Evolutionary conservation across 2,113 vertebrate genomes (phyloP), one percentile per base, ranked within the genome.

Genomic region (Phrynocephalus versicolor): DNA sequence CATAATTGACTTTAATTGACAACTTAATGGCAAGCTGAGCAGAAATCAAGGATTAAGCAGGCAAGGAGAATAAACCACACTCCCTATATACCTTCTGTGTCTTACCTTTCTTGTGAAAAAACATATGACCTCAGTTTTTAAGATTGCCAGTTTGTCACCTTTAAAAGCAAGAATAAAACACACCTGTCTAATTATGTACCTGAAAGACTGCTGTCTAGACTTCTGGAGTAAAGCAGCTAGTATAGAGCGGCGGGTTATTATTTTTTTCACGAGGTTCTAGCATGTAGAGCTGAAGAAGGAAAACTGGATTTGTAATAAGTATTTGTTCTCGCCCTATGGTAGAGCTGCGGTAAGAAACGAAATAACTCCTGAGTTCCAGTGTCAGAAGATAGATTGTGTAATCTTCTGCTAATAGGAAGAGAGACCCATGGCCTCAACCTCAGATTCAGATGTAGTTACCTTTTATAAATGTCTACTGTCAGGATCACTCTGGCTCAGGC

Each of bases 161-260:
- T 78, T 64, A 89, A 41, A 51, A 64, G 35, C 23, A 84, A 72
- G 30, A 84, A 18, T 58, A 82, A 87, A 88, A 77, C 41, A 78
- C 16, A 35, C 45, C 82, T 55, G 71, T 83, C 88, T 85, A 92
- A 87, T n/a, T 85, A 89, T 92, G 93, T 92, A 89, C 14, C 58
- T 69, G 57, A 88, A 51, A 85, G 85, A 78, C 71, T 82, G n/a
- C 15, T 76, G 86, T 55, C 60, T 79, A 72, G 79, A 83, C 84
- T 77, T 85, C 78, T 57, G 85, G 27, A 89, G 71, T 19, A 14
- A 2, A 6, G 3, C 6, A 75, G 80, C 33, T 27, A 7, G 75
- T 89, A 92, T 88, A 92, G 65, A 85, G 83, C 94, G 58, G 83
- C 6, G 85, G n/a, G 82, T 86, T n/a, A n/a, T n/a, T n/a, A n/a